phyloP scores from a whole-genome alignment of 2,113 vertebrate genomes.

The Salvator merianae region DNA sequence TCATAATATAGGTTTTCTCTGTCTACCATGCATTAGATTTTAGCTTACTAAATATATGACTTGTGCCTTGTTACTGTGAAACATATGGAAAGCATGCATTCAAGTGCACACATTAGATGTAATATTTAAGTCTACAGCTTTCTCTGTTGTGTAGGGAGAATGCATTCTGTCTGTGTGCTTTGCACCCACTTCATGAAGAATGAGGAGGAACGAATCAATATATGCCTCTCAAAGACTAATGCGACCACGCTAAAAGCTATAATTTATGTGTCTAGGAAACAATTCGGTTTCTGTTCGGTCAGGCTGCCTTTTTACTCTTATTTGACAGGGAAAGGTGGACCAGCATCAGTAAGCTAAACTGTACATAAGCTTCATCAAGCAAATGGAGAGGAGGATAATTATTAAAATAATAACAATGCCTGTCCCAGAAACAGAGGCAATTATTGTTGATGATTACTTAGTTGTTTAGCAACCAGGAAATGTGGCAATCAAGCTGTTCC shows the following conservation, averaged over 20 bases:
- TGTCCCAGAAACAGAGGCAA: background rate
- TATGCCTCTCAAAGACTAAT: background rate
- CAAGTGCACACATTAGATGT: background rate
- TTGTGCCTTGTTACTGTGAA: too few relatives aligned
- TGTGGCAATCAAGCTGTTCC: constrained; percentile 26
- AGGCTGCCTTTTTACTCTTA: constrained; percentile 24
- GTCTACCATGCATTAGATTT: too few relatives aligned
- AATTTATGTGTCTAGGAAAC: constrained; percentile 50
- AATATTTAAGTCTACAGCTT: background rate
- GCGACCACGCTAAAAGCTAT: constrained; percentile 30
- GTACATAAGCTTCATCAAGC: constrained; percentile 54
- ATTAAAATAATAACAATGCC: constrained; percentile 58
- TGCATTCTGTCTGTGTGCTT: background rate
- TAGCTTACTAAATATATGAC: too few relatives aligned
- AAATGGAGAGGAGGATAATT: constrained; percentile 59
- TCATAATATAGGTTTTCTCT: too few relatives aligned
- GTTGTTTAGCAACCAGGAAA: constrained; percentile 39
- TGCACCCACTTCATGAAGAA: background rate
- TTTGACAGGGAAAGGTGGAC: constrained; percentile 29
- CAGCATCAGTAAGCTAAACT: constrained; percentile 45
- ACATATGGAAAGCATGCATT: background rate
- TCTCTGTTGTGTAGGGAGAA: background rate
- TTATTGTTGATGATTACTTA: constrained; percentile 19
- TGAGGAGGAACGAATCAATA: constrained; percentile 25
- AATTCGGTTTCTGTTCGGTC: constrained; percentile 26